Evolutionary conservation across 2,113 vertebrate genomes (phyloP).

Genomic region (Gulo gulo): DNA sequence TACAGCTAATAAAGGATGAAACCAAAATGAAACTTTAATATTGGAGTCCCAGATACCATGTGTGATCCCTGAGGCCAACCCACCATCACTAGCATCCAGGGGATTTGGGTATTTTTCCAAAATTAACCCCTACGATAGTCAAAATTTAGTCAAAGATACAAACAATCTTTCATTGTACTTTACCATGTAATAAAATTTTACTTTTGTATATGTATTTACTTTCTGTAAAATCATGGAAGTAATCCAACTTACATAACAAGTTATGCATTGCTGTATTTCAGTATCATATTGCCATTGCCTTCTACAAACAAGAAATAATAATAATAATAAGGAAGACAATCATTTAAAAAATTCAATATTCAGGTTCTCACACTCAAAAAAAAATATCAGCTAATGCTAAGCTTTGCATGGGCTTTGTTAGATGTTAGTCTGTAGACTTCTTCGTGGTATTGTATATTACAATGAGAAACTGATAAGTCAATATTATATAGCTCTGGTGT

Average conservation of each 20-base stretch:
- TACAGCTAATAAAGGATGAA: background rate
- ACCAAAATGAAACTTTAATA: background rate
- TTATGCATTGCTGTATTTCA: background rate
- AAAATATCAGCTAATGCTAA: background rate
- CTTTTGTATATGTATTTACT: background rate
- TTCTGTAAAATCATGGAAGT: background rate
- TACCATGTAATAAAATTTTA: background rate
- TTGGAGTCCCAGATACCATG: background rate
- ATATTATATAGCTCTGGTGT: background rate
- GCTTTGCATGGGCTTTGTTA: background rate
- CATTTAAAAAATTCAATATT: background rate
- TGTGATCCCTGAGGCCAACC: background rate
- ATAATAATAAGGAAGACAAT: background rate
- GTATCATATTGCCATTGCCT: background rate
- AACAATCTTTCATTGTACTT: background rate
- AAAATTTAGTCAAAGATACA: background rate
- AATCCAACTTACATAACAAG: background rate
- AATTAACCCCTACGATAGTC: background rate
- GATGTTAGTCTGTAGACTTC: background rate
- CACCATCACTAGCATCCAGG: rapidly evolving
- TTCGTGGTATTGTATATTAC: background rate
- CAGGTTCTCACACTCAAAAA: background rate
- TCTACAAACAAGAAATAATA: constrained; percentile 4
- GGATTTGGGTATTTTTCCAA: background rate
- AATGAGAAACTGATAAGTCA: background rate